Evolutionary conservation across 53 echinoderm and acorn worm species (phyloP).

Genomic region (Luidia sarsii): DNA sequence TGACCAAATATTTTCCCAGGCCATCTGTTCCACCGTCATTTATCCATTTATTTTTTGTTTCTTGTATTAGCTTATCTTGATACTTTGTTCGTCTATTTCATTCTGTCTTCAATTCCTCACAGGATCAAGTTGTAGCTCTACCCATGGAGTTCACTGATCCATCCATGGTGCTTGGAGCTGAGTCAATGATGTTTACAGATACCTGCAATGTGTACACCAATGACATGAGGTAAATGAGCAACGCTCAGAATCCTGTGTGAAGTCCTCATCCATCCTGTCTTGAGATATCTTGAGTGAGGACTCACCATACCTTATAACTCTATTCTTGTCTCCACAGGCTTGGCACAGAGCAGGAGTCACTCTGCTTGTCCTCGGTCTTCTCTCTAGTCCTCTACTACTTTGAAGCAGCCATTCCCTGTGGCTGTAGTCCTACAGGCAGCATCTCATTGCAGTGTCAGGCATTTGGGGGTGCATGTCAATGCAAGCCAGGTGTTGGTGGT

Average conservation of each 20-base stretch:
- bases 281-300: no score
- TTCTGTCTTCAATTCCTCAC: background rate
- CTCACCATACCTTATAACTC: background rate
- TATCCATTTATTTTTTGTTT: background rate
- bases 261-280: no score
- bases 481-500: conserved; percentile 87
- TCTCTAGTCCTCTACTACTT: conserved; percentile 79
- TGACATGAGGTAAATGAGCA: conserved; percentile 90
- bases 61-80: no score
- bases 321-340: conserved; percentile 61
- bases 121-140: conserved; percentile 85
- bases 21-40: background rate
- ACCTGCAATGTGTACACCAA: conserved; percentile 75
- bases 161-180: conserved; percentile 48
- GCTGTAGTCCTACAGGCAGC: conserved; percentile 81
- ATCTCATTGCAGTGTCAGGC: conserved; percentile 58
- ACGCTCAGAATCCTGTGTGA: no score
- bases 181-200: conserved; percentile 33
- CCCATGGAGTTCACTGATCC: conserved; percentile 72
- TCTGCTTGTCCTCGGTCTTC: conserved; percentile 75
- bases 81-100: no score
- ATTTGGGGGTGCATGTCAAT: conserved; percentile 80
- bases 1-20: no score
- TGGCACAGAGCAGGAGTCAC: conserved; percentile 63
- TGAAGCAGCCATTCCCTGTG: conserved; percentile 70